Evolutionary conservation across 2,113 vertebrate genomes (phyloP).

Genomic region (Oncorhynchus masou): DNA sequence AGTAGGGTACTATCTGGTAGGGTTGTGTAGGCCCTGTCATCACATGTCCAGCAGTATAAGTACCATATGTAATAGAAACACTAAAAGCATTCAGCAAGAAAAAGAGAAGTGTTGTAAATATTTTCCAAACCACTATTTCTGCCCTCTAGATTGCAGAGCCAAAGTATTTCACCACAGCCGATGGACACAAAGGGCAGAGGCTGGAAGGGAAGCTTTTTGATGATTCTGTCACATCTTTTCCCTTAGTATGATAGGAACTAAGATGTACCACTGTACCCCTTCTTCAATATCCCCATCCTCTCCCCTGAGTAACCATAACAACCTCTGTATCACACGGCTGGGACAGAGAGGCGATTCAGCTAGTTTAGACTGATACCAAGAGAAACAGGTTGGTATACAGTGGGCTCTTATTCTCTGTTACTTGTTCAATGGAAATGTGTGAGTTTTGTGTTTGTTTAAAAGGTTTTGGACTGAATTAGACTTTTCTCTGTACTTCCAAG

Average conservation of each 20-base stretch:
- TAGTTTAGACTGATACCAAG: constrained; percentile 80
- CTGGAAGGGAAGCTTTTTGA: constrained; percentile 92
- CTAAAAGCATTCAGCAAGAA: neutral
- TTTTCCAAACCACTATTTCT: neutral
- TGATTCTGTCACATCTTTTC: constrained; percentile 85
- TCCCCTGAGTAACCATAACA: constrained; percentile 31
- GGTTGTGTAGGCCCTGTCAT: too few relatives aligned
- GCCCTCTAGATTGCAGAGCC: constrained; percentile 79
- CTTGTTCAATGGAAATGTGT: constrained; percentile 30
- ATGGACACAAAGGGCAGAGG: constrained; percentile 88
- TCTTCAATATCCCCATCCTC: constrained; percentile 48
- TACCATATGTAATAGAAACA: too few relatives aligned
- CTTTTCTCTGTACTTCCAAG: constrained; percentile 66
- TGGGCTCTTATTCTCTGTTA: neutral
- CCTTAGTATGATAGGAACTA: constrained; percentile 81
- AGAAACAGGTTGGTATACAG: neutral
- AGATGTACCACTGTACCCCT: constrained; percentile 4
- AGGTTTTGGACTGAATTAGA: neutral
- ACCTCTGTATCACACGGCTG: constrained; percentile 77
- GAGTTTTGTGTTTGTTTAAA: constrained; percentile 13
- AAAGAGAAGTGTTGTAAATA: too few relatives aligned
- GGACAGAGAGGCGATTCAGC: constrained; percentile 89
- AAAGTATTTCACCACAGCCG: constrained; percentile 87
- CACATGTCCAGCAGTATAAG: too few relatives aligned
- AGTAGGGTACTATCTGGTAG: neutral